phyloP scores from a whole-genome alignment of 2,888 invertebrate genomes.

The Drosophila rellima region DNA sequence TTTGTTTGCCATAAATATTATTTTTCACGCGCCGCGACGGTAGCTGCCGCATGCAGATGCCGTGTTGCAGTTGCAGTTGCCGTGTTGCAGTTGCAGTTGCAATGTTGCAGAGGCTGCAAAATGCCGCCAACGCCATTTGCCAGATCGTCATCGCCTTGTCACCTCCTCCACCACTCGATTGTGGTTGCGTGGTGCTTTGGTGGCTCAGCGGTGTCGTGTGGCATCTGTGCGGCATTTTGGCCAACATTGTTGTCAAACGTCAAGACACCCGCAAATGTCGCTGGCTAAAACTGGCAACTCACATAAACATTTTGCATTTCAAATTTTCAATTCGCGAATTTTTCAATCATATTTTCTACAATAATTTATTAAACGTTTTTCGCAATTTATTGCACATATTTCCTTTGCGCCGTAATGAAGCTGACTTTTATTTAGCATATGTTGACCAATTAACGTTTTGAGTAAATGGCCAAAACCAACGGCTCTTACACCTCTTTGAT shows the following conservation, averaged over 20 bases:
- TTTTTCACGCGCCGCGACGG: slow-evolving; percentile 72
- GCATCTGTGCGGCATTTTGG: slow-evolving; percentile 44
- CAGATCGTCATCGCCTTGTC: slow-evolving; percentile 35
- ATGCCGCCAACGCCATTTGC: slow-evolving; percentile 30
- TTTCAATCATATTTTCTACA: slow-evolving; percentile 11
- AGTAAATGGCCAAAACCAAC: slow-evolving; percentile 3
- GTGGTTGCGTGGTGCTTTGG: slow-evolving; percentile 1
- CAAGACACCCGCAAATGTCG: slow-evolving; percentile 43
- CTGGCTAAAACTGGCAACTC: slow-evolving; percentile 13
- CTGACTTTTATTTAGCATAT: slow-evolving; percentile 37
- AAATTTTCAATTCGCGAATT: slow-evolving; percentile 22
- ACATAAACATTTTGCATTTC: slow-evolving; percentile 40
- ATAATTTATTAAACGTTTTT: slow-evolving; percentile 28
- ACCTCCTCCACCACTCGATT: slow-evolving; percentile 9
- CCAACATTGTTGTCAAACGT: slow-evolving; percentile 54
- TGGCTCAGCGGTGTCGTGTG: neutral
- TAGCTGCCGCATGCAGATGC: slow-evolving; percentile 61
- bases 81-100: slow-evolving; percentile 25
- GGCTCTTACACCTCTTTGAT: slow-evolving; percentile 15
- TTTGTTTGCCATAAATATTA: slow-evolving; percentile 81
- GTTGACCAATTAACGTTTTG: slow-evolving; percentile 23
- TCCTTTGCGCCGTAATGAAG: slow-evolving; percentile 19
- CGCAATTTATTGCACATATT: slow-evolving; percentile 26
- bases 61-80: slow-evolving; percentile 28
- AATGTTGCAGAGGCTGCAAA: slow-evolving; percentile 17